Conservation (phyloP, 2,888 invertebrate genomes). For the Nesidiocoris tenuis region DNA sequence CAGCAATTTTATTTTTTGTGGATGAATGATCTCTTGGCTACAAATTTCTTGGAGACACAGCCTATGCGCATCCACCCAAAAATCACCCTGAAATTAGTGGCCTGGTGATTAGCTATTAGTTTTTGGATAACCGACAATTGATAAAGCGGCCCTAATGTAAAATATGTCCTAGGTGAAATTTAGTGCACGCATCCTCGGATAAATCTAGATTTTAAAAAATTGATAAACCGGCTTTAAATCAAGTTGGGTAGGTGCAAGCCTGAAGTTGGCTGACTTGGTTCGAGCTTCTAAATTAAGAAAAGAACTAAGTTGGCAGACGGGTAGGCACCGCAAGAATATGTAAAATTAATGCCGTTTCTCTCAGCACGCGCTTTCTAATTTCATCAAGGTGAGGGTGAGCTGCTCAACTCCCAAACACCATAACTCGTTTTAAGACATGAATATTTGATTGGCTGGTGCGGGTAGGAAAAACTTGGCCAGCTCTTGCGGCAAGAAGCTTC, state of each 20-base stretch:
- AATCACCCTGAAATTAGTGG: too few relatives aligned
- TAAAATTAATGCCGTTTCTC: constrained; percentile 2
- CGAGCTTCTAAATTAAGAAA: neutral
- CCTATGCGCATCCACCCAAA: too few relatives aligned
- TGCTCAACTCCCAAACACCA: constrained; percentile 13
- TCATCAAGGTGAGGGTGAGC: constrained; percentile 1
- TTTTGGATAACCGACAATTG: too few relatives aligned
- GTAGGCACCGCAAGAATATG: neutral
- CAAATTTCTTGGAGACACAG: too few relatives aligned
- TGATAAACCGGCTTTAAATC: too few relatives aligned
- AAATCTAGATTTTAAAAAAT: too few relatives aligned
- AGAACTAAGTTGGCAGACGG: neutral
- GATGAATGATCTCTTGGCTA: too few relatives aligned
- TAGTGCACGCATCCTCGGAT: too few relatives aligned
- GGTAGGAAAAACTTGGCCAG: neutral
- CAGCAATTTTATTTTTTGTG: too few relatives aligned
- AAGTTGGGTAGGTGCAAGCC: neutral
- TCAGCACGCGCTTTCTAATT: constrained; percentile 22
- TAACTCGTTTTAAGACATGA: constrained; percentile 42
- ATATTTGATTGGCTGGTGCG: constrained; percentile 38
- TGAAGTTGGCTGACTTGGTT: neutral
- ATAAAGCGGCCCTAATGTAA: too few relatives aligned
- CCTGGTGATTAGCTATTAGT: too few relatives aligned
- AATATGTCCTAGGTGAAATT: too few relatives aligned
- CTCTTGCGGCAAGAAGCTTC: neutral